A percentile compares a stretch with the other conserved stretches of the same genome.
Evolutionary conservation across 2,797 vertebrate species (phyloP).

Genomic region (Odontamblyopus rebecca): DNA sequence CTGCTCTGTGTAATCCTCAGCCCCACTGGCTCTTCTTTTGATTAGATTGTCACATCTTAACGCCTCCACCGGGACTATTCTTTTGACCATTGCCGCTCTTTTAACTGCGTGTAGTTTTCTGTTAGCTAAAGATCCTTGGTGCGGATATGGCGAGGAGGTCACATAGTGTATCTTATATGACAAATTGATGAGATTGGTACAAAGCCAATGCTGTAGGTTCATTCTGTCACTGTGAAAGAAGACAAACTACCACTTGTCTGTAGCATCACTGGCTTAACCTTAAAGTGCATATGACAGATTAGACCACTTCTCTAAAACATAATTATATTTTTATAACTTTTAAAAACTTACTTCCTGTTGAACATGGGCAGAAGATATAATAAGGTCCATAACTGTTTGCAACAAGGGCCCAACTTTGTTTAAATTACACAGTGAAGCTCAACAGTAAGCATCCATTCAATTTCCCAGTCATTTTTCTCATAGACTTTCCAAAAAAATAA

Average conservation of each 20-base stretch:
- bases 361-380: too few relatives aligned
- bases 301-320: too few relatives aligned
- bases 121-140: conserved; percentile 40
- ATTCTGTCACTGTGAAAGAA: conserved; percentile 46
- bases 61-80: conserved; percentile 51
- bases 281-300: conserved; percentile 11
- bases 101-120: conserved; percentile 54
- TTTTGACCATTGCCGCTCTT: conserved; percentile 52
- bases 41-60: conserved; percentile 68
- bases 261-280: conserved; percentile 36
- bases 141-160: conserved; percentile 36
- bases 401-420: too few relatives aligned
- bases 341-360: too few relatives aligned
- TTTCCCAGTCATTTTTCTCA: too few relatives aligned
- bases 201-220: conserved; percentile 30
- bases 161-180: conserved; percentile 20
- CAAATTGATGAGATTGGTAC: conserved; percentile 22
- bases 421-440: neutral
- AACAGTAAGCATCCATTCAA: too few relatives aligned
- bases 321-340: neutral
- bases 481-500: too few relatives aligned
- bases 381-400: too few relatives aligned
- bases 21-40: conserved; percentile 62
- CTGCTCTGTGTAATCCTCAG: conserved; percentile 60
- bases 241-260: conserved; percentile 28